These are phyloP conservation scores for Daktulosphaira vitifoliae DNA, from an alignment of 1,140 invertebrate genomes.

Conservation along the genomic window DNA sequence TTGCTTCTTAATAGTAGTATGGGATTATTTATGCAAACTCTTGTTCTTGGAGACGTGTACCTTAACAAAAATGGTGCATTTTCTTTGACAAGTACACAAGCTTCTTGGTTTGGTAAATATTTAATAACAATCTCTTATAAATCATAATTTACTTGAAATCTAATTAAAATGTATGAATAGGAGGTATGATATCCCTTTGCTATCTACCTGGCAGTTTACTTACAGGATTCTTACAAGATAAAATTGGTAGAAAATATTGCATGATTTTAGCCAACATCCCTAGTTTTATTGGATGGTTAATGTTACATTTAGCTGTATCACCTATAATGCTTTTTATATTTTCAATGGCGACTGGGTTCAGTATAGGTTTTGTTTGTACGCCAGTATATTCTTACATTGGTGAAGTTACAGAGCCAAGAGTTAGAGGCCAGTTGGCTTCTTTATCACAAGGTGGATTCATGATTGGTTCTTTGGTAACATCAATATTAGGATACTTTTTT, in stretches of 20 bases:
- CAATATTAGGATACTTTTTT: background rate
- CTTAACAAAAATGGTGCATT: constrained; percentile 18
- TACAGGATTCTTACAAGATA: constrained; percentile 39
- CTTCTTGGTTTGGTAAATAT: constrained; percentile 31
- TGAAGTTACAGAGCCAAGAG: constrained; percentile 45
- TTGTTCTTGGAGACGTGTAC: constrained; percentile 9
- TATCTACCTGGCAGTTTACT: constrained; percentile 39
- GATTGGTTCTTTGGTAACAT: constrained; percentile 7
- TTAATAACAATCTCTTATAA: too few relatives aligned
- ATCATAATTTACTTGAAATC: too few relatives aligned
- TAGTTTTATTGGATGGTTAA: constrained; percentile 34
- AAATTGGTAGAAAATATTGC: constrained; percentile 36
- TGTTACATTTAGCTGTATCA: constrained; percentile 32
- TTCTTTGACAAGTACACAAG: constrained; percentile 37
- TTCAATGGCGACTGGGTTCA: constrained; percentile 38
- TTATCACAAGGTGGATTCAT: constrained; percentile 10
- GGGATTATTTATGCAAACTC: background rate
- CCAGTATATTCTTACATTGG: constrained; percentile 48
- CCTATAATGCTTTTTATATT: constrained; percentile 33
- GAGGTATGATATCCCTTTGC: constrained; percentile 39
- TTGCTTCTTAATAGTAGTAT: background rate
- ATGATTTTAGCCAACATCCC: constrained; percentile 38
- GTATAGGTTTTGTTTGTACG: constrained; percentile 46
- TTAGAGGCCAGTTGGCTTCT: constrained; percentile 22
- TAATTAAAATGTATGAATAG: too few relatives aligned